Percentiles rank a stretch among this genome's conserved stretches.
Evolutionary conservation across 2,797 vertebrate genomes (phyloP).

Genomic region (Pempheris klunzingeri): DNA sequence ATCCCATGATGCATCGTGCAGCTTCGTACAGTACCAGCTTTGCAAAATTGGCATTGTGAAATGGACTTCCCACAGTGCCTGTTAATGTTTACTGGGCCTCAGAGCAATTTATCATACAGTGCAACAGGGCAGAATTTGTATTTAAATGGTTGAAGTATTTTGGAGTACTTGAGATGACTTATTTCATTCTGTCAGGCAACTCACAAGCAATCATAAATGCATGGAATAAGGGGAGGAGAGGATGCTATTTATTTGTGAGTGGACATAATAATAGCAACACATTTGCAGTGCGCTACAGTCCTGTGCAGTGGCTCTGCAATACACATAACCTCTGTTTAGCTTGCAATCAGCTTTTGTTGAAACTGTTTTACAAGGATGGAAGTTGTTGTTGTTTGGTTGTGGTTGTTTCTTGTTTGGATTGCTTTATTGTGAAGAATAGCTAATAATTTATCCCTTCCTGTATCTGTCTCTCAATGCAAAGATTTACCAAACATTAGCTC

Average conservation of each 20-base stretch:
- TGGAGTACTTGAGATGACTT: neutral
- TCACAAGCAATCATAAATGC: constrained; percentile 2
- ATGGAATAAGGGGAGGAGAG: neutral
- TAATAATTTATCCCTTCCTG: neutral
- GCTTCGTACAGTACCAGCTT: constrained; percentile 58
- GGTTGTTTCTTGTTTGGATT: neutral
- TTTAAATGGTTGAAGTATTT: constrained; percentile 32
- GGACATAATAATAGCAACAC: constrained; percentile 16
- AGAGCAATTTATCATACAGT: constrained; percentile 38
- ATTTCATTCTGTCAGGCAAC: constrained; percentile 21
- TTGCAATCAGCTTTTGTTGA: neutral
- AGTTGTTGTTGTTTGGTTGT: neutral
- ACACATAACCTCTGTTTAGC: neutral
- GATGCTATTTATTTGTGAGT: neutral
- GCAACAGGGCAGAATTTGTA: constrained; percentile 31
- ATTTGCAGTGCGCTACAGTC: neutral
- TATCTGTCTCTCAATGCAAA: neutral
- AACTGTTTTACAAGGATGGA: neutral
- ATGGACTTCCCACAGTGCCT: constrained; percentile 49
- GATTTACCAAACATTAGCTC: neutral
- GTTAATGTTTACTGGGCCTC: constrained; percentile 34
- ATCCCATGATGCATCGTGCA: constrained; percentile 74
- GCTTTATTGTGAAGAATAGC: neutral
- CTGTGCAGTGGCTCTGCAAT: neutral
- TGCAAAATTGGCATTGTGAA: constrained; percentile 62